Evolutionary conservation across 2,113 vertebrate genomes (phyloP).

Genomic region (Brienomyrus longianalis): DNA sequence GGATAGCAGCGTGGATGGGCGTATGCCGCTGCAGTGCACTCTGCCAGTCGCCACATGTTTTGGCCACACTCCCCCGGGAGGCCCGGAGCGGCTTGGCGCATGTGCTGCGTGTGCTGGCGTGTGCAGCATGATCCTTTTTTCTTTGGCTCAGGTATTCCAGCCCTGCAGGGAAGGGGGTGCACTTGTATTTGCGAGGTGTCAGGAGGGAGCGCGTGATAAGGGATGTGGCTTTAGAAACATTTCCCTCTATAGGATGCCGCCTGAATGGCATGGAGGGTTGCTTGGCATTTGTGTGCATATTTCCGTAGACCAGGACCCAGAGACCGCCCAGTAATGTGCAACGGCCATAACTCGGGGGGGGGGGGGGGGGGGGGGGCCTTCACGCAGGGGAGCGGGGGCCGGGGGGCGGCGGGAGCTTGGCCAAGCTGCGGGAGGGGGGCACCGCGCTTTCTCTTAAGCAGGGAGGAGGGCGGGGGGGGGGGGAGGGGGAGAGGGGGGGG

Average conservation of each 20-base stretch:
- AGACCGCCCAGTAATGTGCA: not conserved
- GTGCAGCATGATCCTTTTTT: slow-evolving; percentile 54
- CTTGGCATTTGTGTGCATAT: not conserved
- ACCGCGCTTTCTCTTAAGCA: too few relatives aligned
- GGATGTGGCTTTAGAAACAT: not conserved
- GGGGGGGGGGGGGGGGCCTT: accelerated
- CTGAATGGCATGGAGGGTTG: not conserved
- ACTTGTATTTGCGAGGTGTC: slow-evolving; percentile 24
- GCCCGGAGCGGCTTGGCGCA: slow-evolving; percentile 2
- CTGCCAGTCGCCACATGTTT: not conserved
- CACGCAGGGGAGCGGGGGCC: too few relatives aligned
- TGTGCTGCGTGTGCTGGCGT: slow-evolving; percentile 43
- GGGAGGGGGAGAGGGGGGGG: too few relatives aligned
- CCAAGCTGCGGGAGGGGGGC: too few relatives aligned
- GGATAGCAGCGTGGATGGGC: not conserved
- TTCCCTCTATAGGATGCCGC: not conserved
- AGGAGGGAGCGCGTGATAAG: slow-evolving; percentile 1
- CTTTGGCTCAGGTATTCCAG: slow-evolving; percentile 61
- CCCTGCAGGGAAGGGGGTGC: slow-evolving; percentile 50
- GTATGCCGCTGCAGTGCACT: not conserved
- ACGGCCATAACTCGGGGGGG: not conserved
- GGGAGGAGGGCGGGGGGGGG: too few relatives aligned
- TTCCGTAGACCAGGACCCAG: not conserved
- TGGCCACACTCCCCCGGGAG: slow-evolving; percentile 30
- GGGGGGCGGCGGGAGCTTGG: too few relatives aligned